Base-by-base conservation (phyloP, 2,113 vertebrate genomes). In the Hydrolagus affinis region DNA sequence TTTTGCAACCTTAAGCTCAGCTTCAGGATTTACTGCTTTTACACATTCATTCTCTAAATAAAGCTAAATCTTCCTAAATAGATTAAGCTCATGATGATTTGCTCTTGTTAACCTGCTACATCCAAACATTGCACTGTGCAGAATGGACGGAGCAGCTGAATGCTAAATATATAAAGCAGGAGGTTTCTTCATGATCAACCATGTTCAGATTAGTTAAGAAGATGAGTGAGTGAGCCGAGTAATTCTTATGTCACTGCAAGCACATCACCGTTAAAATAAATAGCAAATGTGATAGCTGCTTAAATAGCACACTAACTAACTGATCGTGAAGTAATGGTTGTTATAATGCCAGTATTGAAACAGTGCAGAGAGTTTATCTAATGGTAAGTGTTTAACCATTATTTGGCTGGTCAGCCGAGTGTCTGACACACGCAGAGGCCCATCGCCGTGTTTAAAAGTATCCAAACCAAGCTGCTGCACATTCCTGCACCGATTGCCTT, bases 81-180 rank as follows among this genome's bases (percentile, higher is more conserved):
- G 76, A 80, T 80, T 62, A 28, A 17, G 17, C n/a, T 80, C 59
- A 59, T 23, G 62, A 17, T 80, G 59, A 62, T 80, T 80, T 15
- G 23, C 12, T 28, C 12, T 44, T 21, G 17, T 56, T 56, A 75
- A 57, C 73, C 32, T 75, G 23, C 12, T 60, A 1, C n/a, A 6
- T 62, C 57, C 57, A 64, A 80, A 80, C 12, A 25, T 15, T 77
- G 76, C n/a, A 28, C 57, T 78, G 57, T 62, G 60, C 25, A n/a
- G 21, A 19, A 14, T 59, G 14, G 11, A 78, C 11, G 23, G 8
- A 10, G 17, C 73, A 75, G 73, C 73, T 75, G 19, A 75, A 75
- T 75, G 73, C 32, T 75, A 78, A 78, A 25, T 15, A 60, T 57
- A 60, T 60, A 44, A 1, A 14, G 57, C 59, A 28, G 59, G 14